Percentiles rank a stretch among this genome's conserved stretches.
These are phyloP conservation scores for Phthorimaea operculella DNA, from an alignment of 1,140 invertebrate genomes.

Conservation along the genomic window DNA sequence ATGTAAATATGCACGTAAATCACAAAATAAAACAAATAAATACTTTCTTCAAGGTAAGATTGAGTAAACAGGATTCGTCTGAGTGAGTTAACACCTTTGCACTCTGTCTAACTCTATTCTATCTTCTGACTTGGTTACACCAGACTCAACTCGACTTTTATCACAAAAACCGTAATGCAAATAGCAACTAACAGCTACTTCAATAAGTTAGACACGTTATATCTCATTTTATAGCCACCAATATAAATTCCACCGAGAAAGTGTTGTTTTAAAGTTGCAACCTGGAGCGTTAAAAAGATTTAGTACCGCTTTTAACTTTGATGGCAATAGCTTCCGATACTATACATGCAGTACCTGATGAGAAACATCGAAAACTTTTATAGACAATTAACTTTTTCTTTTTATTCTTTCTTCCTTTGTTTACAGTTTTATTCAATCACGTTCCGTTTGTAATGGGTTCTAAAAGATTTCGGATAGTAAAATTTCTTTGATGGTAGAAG, in stretches of 20 bases:
- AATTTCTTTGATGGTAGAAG: background rate
- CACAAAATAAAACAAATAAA: too few species aligned
- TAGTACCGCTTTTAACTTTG: conserved; percentile 42
- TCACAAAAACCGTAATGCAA: too few species aligned
- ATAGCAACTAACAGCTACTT: too few species aligned
- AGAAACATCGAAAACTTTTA: conserved; percentile 6
- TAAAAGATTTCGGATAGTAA: conserved; percentile 8
- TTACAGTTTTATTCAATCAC: background rate
- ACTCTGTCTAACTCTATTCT: too few species aligned
- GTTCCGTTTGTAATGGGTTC: background rate
- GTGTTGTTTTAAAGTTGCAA: conserved; percentile 13
- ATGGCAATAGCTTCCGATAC: conserved; percentile 29
- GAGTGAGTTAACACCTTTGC: too few species aligned
- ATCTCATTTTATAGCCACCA: background rate
- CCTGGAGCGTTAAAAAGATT: conserved; percentile 37
- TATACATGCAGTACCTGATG: conserved; percentile 21
- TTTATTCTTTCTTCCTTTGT: background rate
- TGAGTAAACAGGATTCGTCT: too few species aligned
- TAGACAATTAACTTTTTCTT: background rate
- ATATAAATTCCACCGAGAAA: background rate
- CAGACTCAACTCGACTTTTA: too few species aligned
- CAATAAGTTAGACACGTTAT: background rate
- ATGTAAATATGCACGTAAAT: too few species aligned
- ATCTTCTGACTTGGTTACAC: too few species aligned
- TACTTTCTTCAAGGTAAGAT: too few species aligned